These are phyloP conservation scores for Agonopterix alstromeriana DNA, from an alignment of 2,888 invertebrate genomes.

Conservation along the genomic window DNA sequence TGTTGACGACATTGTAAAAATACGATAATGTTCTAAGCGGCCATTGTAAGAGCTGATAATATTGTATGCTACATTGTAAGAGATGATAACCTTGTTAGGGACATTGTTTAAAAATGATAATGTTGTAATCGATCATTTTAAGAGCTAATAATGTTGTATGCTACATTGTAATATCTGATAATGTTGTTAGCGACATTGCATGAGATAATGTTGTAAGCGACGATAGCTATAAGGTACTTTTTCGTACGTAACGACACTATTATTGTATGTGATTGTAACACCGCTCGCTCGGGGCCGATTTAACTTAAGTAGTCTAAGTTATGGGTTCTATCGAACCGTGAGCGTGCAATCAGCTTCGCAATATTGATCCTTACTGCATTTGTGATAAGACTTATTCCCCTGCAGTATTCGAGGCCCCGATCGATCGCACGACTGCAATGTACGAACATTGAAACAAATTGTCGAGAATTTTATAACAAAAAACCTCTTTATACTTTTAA, in stretches of 20 bases:
- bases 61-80: too few relatives aligned
- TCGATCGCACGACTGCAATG: slow-evolving; percentile 1
- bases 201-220: too few relatives aligned
- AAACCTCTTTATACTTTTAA: slow-evolving; percentile 58
- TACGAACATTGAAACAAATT: slow-evolving; percentile 10
- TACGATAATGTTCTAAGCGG: too few relatives aligned
- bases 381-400: slow-evolving; percentile 47
- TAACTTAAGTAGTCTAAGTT: slow-evolving; percentile 33
- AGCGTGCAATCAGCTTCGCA: slow-evolving; percentile 36
- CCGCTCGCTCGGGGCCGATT: slow-evolving; percentile 32
- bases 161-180: too few relatives aligned
- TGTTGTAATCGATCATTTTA: too few relatives aligned
- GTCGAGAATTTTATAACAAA: slow-evolving; percentile 11
- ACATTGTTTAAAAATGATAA: too few relatives aligned
- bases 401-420: slow-evolving; percentile 34
- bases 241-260: not conserved
- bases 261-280: slow-evolving; percentile 1
- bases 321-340: slow-evolving; percentile 9
- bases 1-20: too few relatives aligned
- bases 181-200: too few relatives aligned
- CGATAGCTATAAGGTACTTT: too few relatives aligned
- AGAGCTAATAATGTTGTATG: too few relatives aligned
- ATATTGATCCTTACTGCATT: slow-evolving; percentile 38
- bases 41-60: too few relatives aligned
- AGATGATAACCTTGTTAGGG: too few relatives aligned